These are phyloP conservation scores for Neotoxoptera formosana DNA, from an alignment of 1,140 invertebrate genomes.

Conservation along the genomic window DNA sequence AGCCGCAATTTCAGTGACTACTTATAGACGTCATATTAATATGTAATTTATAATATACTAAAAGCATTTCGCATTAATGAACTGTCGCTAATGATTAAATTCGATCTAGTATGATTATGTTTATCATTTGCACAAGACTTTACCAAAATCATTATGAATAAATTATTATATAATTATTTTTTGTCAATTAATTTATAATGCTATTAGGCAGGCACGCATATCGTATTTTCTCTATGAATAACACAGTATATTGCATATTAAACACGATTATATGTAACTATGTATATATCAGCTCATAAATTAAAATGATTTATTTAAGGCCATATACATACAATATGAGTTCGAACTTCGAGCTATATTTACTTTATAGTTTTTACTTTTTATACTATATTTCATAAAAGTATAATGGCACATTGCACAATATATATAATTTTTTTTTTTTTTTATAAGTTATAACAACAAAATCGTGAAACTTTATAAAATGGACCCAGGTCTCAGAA, in stretches of 20 bases:
- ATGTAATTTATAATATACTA: neutral
- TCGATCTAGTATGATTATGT: neutral
- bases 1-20: neutral
- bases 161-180: neutral
- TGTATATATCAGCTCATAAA: neutral
- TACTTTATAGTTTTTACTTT: neutral
- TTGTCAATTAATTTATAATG: neutral
- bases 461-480: neutral
- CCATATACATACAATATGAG: neutral
- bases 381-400: neutral
- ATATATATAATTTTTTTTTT: neutral
- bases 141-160: neutral
- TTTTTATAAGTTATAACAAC: neutral
- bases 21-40: neutral
- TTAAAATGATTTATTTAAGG: neutral
- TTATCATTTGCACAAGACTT: neutral
- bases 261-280: neutral
- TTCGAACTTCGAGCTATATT: neutral
- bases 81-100: neutral
- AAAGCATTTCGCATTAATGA: neutral
- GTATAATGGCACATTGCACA: neutral
- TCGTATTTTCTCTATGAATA: too few relatives aligned
- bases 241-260: neutral
- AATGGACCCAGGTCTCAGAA: neutral
- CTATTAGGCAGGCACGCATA: neutral